Percentiles rank a stretch among this genome's conserved stretches.
Evolutionary conservation across 1,140 invertebrate species (phyloP).

Genomic region (Venustaconcha ellipsiformis): DNA sequence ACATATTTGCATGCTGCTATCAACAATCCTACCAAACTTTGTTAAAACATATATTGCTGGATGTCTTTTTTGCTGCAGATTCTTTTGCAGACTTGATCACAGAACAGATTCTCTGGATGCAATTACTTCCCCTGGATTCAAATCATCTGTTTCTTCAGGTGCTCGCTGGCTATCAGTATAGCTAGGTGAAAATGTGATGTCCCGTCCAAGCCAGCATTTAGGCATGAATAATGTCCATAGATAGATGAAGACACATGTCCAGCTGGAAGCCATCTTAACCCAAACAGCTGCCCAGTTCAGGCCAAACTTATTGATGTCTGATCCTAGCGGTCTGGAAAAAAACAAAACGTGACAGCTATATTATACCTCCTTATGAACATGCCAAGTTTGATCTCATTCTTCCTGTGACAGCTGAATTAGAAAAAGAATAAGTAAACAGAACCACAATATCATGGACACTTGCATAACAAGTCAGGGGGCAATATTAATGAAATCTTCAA

Average conservation of each 20-base stretch:
- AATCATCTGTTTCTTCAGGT: conserved; percentile 11
- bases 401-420: too few relatives aligned
- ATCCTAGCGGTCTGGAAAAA: conserved; percentile 52
- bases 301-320: conserved; percentile 61
- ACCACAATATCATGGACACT: background rate
- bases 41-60: too few relatives aligned
- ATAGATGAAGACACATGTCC: conserved; percentile 93
- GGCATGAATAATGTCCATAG: conserved; percentile 94
- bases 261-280: conserved; percentile 98
- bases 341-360: conserved; percentile 4
- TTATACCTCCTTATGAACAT: background rate
- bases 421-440: background rate
- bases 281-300: conserved; percentile 84
- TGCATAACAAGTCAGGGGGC: background rate
- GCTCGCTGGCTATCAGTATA: conserved; percentile 1
- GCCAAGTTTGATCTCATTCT: background rate
- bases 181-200: conserved; percentile 74
- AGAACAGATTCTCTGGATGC: conserved; percentile 35
- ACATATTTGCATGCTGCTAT: too few relatives aligned
- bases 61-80: too few relatives aligned
- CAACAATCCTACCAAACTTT: too few relatives aligned
- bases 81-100: background rate
- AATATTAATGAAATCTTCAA: too few relatives aligned
- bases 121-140: conserved; percentile 27
- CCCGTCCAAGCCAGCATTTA: conserved; percentile 86